phyloP scores from a whole-genome alignment of 2,113 vertebrate genomes.

The Copsychus sechellarum region DNA sequence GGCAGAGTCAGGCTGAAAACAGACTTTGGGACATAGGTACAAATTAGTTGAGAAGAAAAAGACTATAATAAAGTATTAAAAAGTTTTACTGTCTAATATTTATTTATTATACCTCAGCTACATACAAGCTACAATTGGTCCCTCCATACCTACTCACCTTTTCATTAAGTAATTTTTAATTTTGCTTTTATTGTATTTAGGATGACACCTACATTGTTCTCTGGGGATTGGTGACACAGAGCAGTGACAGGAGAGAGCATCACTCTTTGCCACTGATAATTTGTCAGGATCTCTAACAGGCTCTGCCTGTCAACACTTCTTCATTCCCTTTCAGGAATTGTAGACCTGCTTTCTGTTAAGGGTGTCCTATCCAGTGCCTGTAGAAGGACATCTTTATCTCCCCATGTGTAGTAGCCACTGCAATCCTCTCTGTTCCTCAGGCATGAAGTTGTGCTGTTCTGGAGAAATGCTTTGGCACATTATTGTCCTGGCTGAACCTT shows the following conservation, averaged over 20 bases:
- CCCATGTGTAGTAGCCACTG: background rate
- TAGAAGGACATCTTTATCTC: background rate
- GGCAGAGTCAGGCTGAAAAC: background rate
- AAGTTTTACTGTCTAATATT: background rate
- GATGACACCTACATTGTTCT: background rate
- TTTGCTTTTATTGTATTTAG: background rate
- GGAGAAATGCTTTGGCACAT: background rate
- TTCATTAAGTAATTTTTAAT: background rate
- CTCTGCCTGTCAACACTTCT: background rate
- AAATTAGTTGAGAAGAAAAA: background rate
- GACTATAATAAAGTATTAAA: background rate
- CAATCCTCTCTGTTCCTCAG: background rate
- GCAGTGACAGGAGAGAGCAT: background rate
- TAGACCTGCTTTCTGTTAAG: background rate
- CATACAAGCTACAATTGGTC: accelerated
- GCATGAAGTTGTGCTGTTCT: background rate
- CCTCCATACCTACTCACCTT: background rate
- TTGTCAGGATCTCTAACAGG: background rate
- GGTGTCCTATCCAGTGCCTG: background rate
- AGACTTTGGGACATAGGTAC: background rate
- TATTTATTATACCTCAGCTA: background rate
- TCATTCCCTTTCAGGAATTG: background rate
- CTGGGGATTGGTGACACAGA: background rate
- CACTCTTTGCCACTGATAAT: background rate
- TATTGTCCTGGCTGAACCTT: background rate